Percentiles rank a stretch among this genome's conserved stretches.
These are phyloP conservation scores for Abrostola tripartita DNA, from an alignment of 2,888 invertebrate genomes.

Conservation along the genomic window DNA sequence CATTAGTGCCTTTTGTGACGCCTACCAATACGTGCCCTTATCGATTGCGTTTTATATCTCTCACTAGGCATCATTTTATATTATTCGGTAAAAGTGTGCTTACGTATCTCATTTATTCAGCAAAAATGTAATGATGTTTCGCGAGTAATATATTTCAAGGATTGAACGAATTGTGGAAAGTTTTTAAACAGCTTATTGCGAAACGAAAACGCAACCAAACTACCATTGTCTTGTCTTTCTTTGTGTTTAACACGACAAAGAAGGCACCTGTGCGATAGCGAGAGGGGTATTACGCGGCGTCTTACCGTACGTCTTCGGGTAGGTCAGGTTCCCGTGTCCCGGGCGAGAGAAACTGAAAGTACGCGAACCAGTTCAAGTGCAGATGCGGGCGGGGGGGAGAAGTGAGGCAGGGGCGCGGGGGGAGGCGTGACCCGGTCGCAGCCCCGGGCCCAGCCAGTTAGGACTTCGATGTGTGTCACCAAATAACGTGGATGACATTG, in stretches of 20 bases:
- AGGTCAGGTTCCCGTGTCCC: conserved; percentile 75
- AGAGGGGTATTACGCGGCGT: conserved; percentile 17
- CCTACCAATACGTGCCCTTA: conserved; percentile 21
- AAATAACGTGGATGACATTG: conserved; percentile 37
- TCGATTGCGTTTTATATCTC: conserved; percentile 29
- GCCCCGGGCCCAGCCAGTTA: conserved; percentile 55
- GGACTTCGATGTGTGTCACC: conserved; percentile 49
- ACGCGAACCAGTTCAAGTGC: conserved; percentile 81
- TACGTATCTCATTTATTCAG: no score
- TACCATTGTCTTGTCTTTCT: not conserved
- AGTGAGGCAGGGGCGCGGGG: conserved; percentile 19
- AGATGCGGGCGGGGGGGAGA: conserved; percentile 53
- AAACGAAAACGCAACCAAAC: no score
- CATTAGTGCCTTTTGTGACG: conserved; percentile 45
- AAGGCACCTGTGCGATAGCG: conserved; percentile 4
- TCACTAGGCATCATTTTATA: not conserved
- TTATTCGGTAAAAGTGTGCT: not conserved
- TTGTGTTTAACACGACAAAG: not conserved
- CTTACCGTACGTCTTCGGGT: conserved; percentile 68
- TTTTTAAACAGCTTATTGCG: no score
- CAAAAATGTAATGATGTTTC: no score
- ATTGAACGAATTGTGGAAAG: no score
- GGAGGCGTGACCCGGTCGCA: conserved; percentile 71
- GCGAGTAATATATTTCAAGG: no score
- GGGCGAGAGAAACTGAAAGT: conserved; percentile 79